Percentiles rank a stretch among this genome's conserved stretches.
Evolutionary conservation across 2,888 invertebrate species (phyloP).

Genomic region (Diplolepis rosae): DNA sequence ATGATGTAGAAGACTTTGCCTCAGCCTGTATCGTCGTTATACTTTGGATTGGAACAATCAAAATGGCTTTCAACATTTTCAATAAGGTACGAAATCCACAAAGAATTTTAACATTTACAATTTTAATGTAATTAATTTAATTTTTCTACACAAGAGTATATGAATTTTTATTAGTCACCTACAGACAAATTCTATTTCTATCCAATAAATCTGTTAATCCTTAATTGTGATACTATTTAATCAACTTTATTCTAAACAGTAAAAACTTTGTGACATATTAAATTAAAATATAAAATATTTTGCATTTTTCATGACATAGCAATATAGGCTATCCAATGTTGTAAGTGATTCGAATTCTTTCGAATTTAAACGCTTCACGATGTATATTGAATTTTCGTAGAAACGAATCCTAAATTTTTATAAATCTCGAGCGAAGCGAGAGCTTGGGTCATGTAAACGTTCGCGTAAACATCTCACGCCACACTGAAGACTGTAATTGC

Average conservation of each 20-base stretch:
- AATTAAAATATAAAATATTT: too few species aligned
- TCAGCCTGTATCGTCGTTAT: conserved; percentile 62
- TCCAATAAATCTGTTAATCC: too few species aligned
- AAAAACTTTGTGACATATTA: too few species aligned
- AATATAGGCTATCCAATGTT: neutral
- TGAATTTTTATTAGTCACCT: too few species aligned
- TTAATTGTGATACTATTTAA: too few species aligned
- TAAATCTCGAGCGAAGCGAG: conserved; percentile 36
- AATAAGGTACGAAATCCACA: conserved; percentile 38
- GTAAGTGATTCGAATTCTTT: neutral
- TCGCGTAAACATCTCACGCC: conserved; percentile 36
- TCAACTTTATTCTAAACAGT: too few species aligned
- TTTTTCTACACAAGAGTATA: too few species aligned
- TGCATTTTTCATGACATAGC: too few species aligned
- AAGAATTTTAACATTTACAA: neutral
- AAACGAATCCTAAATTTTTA: conserved; percentile 44
- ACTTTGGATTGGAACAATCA: conserved; percentile 59
- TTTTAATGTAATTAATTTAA: too few species aligned
- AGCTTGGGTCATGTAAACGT: conserved; percentile 33
- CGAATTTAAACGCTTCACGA: neutral
- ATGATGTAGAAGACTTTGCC: conserved; percentile 65
- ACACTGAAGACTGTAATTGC: conserved; percentile 33
- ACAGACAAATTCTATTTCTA: too few species aligned
- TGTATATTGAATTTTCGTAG: neutral
- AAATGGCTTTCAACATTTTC: conserved; percentile 51